Evolutionary conservation across 2,888 invertebrate genomes (phyloP).

Genomic region (Sarcophaga rosellei): DNA sequence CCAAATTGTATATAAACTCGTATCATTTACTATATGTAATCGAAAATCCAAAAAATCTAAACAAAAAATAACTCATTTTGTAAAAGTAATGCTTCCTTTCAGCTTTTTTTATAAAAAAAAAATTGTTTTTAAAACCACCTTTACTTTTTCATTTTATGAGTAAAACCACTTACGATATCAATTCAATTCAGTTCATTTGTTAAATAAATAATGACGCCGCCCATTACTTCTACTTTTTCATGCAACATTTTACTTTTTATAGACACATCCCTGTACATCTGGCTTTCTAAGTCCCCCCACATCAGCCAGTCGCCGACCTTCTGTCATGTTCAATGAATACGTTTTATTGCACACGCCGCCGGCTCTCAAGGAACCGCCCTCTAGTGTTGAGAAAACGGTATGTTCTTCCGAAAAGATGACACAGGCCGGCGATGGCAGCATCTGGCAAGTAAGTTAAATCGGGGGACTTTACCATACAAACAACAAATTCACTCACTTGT

Average conservation of each 20-base stretch:
- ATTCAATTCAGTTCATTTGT: conserved; percentile 23
- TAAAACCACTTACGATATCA: conserved; percentile 33
- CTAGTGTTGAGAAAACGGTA: conserved; percentile 82
- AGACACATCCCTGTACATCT: conserved; percentile 85
- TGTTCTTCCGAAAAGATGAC: conserved; percentile 95
- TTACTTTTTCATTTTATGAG: conserved; percentile 27
- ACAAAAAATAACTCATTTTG: background rate
- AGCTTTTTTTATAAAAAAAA: conserved; percentile 25
- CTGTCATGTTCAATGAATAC: conserved; percentile 94
- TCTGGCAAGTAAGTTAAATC: conserved; percentile 83
- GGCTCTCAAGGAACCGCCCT: conserved; percentile 76
- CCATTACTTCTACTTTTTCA: conserved; percentile 39
- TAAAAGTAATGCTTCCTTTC: conserved; percentile 53
- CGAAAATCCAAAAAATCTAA: conserved; percentile 6
- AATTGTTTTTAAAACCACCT: conserved; percentile 30
- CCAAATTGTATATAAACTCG: conserved; percentile 53
- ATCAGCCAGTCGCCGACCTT: conserved; percentile 88
- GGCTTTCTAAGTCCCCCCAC: conserved; percentile 88
- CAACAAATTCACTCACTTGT: background rate
- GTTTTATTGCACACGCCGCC: conserved; percentile 87
- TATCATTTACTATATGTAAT: background rate
- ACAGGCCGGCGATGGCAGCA: conserved; percentile 89
- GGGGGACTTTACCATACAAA: conserved; percentile 45
- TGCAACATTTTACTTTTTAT: conserved; percentile 59
- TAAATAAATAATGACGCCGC: conserved; percentile 17